These are phyloP conservation scores for Zoanthus solanderi DNA, from an alignment of 92 coral and sea anemone genomes.

Conservation along the genomic window DNA sequence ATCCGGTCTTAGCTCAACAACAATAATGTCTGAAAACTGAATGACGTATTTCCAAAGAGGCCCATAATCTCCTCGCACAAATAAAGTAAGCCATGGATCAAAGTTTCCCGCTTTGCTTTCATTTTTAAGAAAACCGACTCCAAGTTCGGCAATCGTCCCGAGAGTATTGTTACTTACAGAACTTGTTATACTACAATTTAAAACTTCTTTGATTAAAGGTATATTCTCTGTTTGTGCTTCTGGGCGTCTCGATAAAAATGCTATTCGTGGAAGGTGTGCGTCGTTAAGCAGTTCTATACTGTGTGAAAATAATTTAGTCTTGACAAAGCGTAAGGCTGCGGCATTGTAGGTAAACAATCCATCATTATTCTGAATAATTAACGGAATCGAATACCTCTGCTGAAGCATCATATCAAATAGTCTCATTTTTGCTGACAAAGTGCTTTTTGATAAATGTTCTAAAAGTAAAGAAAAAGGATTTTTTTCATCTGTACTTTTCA, in stretches of 20 bases:
- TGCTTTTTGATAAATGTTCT: background rate
- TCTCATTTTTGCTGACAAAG: slow-evolving; percentile 5
- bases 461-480: slow-evolving; percentile 2
- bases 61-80: background rate
- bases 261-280: background rate
- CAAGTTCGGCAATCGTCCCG: slow-evolving; percentile 17
- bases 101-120: background rate
- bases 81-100: background rate
- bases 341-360: background rate
- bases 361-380: background rate
- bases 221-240: slow-evolving; percentile 2
- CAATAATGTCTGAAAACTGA: slow-evolving; percentile 10
- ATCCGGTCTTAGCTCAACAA: slow-evolving; percentile 10
- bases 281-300: background rate
- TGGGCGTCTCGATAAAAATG: slow-evolving; percentile 17
- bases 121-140: slow-evolving; percentile 16
- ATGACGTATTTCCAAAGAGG: slow-evolving; percentile 2
- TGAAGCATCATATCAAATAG: slow-evolving; percentile 10
- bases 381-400: background rate
- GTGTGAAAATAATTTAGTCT: background rate
- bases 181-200: slow-evolving; percentile 1
- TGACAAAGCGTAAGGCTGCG: background rate
- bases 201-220: background rate
- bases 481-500: background rate
- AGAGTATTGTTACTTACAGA: background rate